phyloP scores from a whole-genome alignment of 2,888 invertebrate species.

The Hypselothyrea guttata region DNA sequence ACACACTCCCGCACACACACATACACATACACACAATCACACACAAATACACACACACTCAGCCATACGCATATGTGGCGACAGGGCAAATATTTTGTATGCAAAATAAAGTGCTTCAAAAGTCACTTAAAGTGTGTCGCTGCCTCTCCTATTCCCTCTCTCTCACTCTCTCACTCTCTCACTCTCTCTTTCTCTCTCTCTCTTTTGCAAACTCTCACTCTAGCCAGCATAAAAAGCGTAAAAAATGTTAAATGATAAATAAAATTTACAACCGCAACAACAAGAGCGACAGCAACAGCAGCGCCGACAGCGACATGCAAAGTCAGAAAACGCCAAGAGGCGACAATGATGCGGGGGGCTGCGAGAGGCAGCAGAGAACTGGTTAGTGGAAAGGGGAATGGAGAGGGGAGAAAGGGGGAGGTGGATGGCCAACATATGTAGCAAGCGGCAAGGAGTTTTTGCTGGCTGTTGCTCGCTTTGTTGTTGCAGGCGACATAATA shows the following conservation, averaged over 20 bases:
- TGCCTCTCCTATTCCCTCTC: conserved; percentile 7
- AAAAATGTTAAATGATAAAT: conserved; percentile 78
- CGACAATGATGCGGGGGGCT: conserved; percentile 40
- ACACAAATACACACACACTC: not conserved
- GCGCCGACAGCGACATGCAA: conserved; percentile 46
- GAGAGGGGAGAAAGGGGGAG: not conserved
- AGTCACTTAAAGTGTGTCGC: conserved; percentile 72
- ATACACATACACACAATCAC: not conserved
- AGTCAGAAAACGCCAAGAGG: conserved; percentile 32
- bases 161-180: not conserved
- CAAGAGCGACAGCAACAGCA: conserved; percentile 48
- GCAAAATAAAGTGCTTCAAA: conserved; percentile 76
- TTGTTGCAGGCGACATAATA: conserved; percentile 74
- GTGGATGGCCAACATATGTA: conserved; percentile 55
- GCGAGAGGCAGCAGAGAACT: not conserved
- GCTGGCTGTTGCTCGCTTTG: conserved; percentile 21
- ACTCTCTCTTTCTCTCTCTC: not conserved
- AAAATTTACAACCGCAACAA: conserved; percentile 77
- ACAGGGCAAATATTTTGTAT: conserved; percentile 69
- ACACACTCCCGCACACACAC: conserved; percentile 17
- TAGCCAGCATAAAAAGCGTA: conserved; percentile 68
- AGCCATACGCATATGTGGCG: conserved; percentile 10
- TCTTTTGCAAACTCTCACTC: conserved; percentile 4
- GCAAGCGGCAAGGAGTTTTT: conserved; percentile 39
- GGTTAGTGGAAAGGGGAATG: not conserved